These are phyloP conservation scores for Nymphalis c-album DNA, from an alignment of 2,888 invertebrate genomes.

Conservation along the genomic window DNA sequence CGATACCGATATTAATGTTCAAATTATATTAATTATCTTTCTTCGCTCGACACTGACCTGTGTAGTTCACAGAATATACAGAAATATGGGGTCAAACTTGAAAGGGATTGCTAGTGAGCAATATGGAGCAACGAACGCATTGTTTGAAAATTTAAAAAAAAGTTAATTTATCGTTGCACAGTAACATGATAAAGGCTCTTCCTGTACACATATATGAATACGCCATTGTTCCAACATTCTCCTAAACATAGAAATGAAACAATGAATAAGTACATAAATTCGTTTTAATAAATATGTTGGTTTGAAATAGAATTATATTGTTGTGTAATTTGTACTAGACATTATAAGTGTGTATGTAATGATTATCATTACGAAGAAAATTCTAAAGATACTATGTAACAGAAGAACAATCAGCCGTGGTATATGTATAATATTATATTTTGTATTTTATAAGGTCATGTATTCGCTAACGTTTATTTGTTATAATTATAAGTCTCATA, in stretches of 20 bases:
- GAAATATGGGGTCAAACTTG: too few species aligned
- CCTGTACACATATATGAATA: not conserved
- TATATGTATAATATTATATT: not conserved
- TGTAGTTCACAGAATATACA: too few species aligned
- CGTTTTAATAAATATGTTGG: too few species aligned
- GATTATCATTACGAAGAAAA: conserved; percentile 1
- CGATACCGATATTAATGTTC: too few species aligned
- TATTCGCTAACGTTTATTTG: not conserved
- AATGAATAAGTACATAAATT: not conserved
- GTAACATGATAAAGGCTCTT: not conserved
- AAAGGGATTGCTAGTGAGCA: too few species aligned
- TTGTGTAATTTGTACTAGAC: too few species aligned
- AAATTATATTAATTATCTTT: too few species aligned
- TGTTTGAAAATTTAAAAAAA: not conserved
- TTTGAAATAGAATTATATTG: too few species aligned
- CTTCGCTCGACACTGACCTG: too few species aligned
- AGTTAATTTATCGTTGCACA: not conserved
- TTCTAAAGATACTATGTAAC: not conserved
- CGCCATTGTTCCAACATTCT: not conserved
- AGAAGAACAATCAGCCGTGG: not conserved
- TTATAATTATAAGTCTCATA: too few species aligned
- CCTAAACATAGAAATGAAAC: not conserved
- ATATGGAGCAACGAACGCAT: not conserved
- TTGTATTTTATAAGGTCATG: not conserved
- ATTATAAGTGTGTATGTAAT: not conserved